Evolutionary conservation across 2,113 vertebrate genomes (phyloP).

Genomic region (Sciurus niger): DNA sequence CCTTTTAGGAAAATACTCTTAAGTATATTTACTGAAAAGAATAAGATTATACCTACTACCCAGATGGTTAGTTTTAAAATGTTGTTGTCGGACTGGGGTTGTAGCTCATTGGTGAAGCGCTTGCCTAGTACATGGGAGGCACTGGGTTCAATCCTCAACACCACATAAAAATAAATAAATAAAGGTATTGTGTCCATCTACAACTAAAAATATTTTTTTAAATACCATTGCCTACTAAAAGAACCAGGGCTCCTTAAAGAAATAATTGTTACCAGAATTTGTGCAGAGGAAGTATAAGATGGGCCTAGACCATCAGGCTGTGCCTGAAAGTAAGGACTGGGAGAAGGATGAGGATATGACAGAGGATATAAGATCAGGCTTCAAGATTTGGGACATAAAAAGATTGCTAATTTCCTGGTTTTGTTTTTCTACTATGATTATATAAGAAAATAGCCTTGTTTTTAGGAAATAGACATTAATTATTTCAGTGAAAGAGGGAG

Average conservation of each 20-base stretch:
- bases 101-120: no score
- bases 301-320: background rate
- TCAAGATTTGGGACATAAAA: background rate
- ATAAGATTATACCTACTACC: no score
- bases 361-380: background rate
- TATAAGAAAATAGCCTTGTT: background rate
- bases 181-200: no score
- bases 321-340: background rate
- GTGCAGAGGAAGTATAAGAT: background rate
- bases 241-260: background rate
- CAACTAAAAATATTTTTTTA: no score
- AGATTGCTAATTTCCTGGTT: background rate
- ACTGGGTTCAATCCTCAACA: no score
- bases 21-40: no score
- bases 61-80: no score
- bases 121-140: no score
- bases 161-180: no score
- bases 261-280: background rate
- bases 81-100: no score
- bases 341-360: background rate
- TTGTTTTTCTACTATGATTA: slow-evolving; percentile 3
- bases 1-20: no score
- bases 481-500: background rate
- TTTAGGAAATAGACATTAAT: slow-evolving; percentile 18
- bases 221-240: background rate